These are phyloP conservation scores for Perodicticus potto DNA, from an alignment of 2,797 vertebrate genomes.

Conservation along the genomic window DNA sequence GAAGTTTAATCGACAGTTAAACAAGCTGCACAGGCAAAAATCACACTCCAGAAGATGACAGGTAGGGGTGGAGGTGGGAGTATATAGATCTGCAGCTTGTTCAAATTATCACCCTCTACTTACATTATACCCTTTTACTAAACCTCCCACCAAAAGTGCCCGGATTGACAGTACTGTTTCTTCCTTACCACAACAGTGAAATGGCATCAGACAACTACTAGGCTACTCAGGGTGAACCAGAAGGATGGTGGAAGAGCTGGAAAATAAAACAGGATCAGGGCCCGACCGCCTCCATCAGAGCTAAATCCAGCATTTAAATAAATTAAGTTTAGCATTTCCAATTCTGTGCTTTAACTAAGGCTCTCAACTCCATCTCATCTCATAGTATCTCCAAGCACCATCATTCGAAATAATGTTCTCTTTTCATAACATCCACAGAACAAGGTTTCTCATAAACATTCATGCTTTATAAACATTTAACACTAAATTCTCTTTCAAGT, in stretches of 20 bases:
- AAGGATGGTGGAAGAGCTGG: neutral
- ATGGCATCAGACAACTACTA: neutral
- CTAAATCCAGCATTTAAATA: neutral
- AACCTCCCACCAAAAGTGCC: neutral
- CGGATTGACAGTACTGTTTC: neutral
- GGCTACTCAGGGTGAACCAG: neutral
- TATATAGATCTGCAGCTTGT: neutral
- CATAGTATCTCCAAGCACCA: neutral
- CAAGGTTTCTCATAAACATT: neutral
- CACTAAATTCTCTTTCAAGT: slow-evolving; percentile 50
- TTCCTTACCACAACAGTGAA: neutral
- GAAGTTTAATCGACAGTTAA: neutral
- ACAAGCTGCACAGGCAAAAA: neutral
- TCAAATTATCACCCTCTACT: neutral
- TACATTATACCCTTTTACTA: neutral
- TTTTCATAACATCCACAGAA: slow-evolving; percentile 1
- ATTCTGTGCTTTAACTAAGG: neutral
- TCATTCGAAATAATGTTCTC: neutral
- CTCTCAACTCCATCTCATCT: neutral
- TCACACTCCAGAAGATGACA: neutral
- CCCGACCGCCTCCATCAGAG: neutral
- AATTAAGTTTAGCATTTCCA: neutral
- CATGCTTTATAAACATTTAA: neutral
- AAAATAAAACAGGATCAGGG: neutral
- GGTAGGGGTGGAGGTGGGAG: neutral